Evolutionary conservation across 1,140 invertebrate genomes (phyloP).

Genomic region (Zaprionus davidi): DNA sequence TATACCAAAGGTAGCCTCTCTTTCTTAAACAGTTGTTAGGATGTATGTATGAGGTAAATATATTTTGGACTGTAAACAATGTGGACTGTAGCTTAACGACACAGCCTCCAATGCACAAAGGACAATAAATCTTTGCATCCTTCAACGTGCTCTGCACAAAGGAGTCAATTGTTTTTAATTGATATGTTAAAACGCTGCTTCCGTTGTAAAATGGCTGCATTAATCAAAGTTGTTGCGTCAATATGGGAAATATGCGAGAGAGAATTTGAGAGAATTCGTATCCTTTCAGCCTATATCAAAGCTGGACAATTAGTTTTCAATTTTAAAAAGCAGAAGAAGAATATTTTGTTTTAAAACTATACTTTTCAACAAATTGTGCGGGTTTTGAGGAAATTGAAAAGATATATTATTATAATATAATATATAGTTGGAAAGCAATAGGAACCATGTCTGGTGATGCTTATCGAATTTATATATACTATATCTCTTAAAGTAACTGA

Average conservation of each 20-base stretch:
- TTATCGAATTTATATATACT: not conserved
- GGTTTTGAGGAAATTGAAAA: no score
- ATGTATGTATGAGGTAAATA: no score
- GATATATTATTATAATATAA: not conserved
- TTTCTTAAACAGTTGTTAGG: not conserved
- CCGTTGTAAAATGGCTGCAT: slow-evolving; percentile 42
- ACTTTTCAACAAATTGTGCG: no score
- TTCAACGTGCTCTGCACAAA: not conserved
- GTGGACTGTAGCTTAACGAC: not conserved
- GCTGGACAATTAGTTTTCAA: no score
- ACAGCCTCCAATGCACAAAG: slow-evolving; percentile 2
- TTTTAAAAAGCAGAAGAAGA: no score
- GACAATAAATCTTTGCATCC: slow-evolving; percentile 46
- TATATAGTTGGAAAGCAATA: no score
- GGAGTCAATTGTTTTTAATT: slow-evolving; percentile 58
- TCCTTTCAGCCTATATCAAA: no score
- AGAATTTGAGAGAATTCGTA: no score
- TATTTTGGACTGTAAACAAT: not conserved
- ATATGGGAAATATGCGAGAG: not conserved
- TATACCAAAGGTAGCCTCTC: not conserved
- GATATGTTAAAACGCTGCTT: slow-evolving; percentile 56
- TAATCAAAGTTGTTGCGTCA: slow-evolving; percentile 31
- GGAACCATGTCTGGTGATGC: not conserved
- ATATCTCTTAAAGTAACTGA: not conserved
- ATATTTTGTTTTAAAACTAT: no score